These are phyloP conservation scores for Hippasteria phrygiana DNA, from an alignment of 53 echinoderm and acorn worm genomes.

Conservation along the genomic window DNA sequence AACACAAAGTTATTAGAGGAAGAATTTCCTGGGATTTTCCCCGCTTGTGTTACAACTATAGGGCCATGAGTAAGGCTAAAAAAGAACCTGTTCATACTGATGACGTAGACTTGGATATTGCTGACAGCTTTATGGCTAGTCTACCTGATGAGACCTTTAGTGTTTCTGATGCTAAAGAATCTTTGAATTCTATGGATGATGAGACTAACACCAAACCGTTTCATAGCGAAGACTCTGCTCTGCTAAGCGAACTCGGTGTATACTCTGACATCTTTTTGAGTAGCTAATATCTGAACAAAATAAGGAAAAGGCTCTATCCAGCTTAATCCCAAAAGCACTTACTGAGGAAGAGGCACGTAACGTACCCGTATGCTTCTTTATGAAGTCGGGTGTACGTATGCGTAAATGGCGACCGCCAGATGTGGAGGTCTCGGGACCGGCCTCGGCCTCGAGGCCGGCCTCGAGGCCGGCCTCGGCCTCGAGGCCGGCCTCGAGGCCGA, in stretches of 20 bases:
- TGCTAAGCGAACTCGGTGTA: neutral
- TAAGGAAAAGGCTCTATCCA: neutral
- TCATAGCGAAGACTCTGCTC: neutral
- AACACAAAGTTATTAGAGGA: too few species aligned
- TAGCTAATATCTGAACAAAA: conserved; percentile 1
- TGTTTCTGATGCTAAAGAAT: conserved; percentile 7
- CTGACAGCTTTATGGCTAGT: neutral
- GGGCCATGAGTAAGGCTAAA: conserved; percentile 14
- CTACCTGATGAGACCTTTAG: neutral
- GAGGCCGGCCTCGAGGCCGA: too few species aligned
- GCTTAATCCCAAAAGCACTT: conserved; percentile 9
- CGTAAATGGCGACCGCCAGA: too few species aligned
- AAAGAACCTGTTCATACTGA: too few species aligned
- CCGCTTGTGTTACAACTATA: conserved; percentile 12
- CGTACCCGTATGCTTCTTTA: neutral
- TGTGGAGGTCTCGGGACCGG: too few species aligned
- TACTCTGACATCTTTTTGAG: conserved; percentile 10
- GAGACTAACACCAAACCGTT: neutral
- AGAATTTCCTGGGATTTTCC: conserved; percentile 8
- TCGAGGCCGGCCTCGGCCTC: too few species aligned
- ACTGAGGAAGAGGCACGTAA: neutral
- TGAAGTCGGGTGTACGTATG: conserved; percentile 16
- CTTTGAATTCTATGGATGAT: neutral
- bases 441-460: too few species aligned
- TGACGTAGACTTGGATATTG: conserved; percentile 19